Evolutionary conservation across 2,888 invertebrate species (phyloP), one percentile per base, ranked within the genome.

Genomic region (Troides helena): DNA sequence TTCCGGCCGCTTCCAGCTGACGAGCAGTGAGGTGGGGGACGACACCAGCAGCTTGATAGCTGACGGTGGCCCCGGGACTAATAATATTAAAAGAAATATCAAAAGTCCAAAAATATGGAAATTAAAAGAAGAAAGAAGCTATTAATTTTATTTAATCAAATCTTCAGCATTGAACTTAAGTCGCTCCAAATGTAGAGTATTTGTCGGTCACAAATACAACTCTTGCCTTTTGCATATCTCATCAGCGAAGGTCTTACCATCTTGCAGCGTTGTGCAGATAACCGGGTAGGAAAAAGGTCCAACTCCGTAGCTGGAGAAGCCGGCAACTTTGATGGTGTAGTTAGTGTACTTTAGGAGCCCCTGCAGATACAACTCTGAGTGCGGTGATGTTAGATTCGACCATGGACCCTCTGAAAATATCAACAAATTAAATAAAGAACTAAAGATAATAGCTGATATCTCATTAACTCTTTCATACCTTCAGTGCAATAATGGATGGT

Each of bases 11-110:
- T 96, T 94, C 98, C 98, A 98, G 72, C 97, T 96, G 64, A 98
- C 95, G 72, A 97, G 93, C 76, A 98, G 94, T 68, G 96, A 96
- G 76, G 96, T 96, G 18, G 95, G 94, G 56, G 97, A 97, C 73
- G 97, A 93, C 8, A 97, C 95, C 39, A 97, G 88, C 0, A 96
- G 96, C 89, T 98, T 98, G 74, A 98, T 96, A 62, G 95, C 95
- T 62, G 96, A 95, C 2, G 98, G 98, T 50, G 96, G 94, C 67
- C 96, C 97, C 12, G 98, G 98, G 67, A 97, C 98, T 97, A 81
- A 58, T 82, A 46, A 46, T 14, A 46, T 50, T 43, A 62, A 10
- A 43, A 62, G 21, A 21, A 10, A n/a, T 62, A 1, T 6, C 10
- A 18, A 62, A 12, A 43, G 2, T 12, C 21, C 17, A 53, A 18